Evolutionary conservation across 2,888 invertebrate species (phyloP).

Genomic region (Ophraella communa): DNA sequence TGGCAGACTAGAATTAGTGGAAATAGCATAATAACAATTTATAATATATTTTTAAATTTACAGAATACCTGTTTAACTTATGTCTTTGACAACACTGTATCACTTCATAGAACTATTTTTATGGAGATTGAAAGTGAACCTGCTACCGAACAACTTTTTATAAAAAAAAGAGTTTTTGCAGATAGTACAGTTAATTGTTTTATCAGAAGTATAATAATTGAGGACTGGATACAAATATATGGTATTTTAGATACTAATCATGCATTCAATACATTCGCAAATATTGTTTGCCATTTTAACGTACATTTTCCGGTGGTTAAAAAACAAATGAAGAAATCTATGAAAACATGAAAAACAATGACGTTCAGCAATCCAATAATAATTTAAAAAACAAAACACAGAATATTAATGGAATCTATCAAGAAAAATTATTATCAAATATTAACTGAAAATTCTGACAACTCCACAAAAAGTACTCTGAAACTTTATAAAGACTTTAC

Average conservation of each 20-base stretch:
- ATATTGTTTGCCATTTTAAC: not conserved
- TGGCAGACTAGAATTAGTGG: no score
- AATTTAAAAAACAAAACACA: not conserved
- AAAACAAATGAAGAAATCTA: not conserved
- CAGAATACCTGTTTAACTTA: no score
- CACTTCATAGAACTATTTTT: not conserved
- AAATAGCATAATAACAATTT: no score
- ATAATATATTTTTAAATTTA: no score
- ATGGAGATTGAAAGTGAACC: not conserved
- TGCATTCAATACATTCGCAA: not conserved
- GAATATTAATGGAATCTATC: not conserved
- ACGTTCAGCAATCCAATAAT: constrained; percentile 2
- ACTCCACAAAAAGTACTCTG: not conserved
- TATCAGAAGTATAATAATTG: not conserved
- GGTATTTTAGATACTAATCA: not conserved
- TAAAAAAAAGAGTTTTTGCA: not conserved
- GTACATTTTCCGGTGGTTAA: no score
- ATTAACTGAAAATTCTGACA: constrained; percentile 2
- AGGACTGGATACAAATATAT: not conserved
- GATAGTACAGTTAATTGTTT: not conserved
- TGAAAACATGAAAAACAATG: not conserved
- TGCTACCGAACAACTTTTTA: not conserved
- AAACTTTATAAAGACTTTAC: no score
- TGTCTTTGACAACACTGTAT: constrained; percentile 2
- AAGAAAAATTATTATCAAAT: constrained; percentile 1